These are phyloP conservation scores for Microtus montanus DNA, from an alignment of 2,113 vertebrate genomes.

Conservation along the genomic window DNA sequence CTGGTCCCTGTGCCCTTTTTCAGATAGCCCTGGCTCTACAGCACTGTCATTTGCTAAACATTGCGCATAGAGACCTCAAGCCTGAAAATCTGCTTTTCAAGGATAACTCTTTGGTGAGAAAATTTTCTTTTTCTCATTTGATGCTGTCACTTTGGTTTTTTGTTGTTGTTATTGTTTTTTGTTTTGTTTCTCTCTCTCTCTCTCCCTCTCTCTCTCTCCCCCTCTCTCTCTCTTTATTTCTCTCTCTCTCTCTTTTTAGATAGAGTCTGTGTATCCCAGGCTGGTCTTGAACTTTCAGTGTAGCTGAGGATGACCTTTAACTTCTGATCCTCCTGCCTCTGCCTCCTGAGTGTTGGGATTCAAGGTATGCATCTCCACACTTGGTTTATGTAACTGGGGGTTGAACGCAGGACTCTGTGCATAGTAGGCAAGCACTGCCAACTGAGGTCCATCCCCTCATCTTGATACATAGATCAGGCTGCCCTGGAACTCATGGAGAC, in stretches of 20 bases:
- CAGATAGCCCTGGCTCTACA: conserved; percentile 98
- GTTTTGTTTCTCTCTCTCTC: not conserved
- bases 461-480: not conserved
- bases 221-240: not conserved
- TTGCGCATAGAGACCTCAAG: conserved; percentile 99
- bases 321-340: not conserved
- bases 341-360: not conserved
- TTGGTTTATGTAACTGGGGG: not conserved
- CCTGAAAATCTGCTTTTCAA: conserved; percentile 99
- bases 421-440: not conserved
- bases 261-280: not conserved
- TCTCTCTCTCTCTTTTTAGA: not conserved
- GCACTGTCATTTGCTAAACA: conserved; percentile 98
- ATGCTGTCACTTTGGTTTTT: not conserved
- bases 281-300: not conserved
- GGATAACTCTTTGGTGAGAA: conserved; percentile 97
- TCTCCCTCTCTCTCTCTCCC: fast-evolving
- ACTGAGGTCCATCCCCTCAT: not conserved
- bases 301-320: not conserved
- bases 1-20: conserved; percentile 84
- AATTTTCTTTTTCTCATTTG: conserved; percentile 25
- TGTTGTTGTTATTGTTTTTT: no score
- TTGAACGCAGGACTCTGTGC: not conserved
- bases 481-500: not conserved
- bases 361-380: not conserved